Base-by-base conservation (phyloP, 2,113 vertebrate genomes). In the Trochalopteron elliotii region DNA sequence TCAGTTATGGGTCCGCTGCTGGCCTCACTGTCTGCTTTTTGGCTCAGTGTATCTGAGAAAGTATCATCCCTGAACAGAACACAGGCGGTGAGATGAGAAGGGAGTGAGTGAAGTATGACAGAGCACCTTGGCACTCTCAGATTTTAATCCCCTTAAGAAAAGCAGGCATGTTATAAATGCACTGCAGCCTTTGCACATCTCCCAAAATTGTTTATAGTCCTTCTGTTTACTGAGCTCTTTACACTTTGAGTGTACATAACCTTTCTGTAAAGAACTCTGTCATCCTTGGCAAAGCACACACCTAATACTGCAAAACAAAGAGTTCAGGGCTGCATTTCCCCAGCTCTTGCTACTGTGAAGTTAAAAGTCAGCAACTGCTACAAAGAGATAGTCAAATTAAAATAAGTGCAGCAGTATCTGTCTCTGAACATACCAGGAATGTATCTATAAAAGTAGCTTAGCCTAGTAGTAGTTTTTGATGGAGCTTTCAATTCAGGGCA, bases 21-120 rank as follows among this genome's bases (percentile, higher is more conserved):
- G 92, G 99, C 98, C 95, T 99, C 99, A 12, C 99, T 99, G 98
- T 99, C 99, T 5, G 99, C 99, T 97, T 99, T 99, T 94, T 99
- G 99, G 97, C 99, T 99, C 97, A 99, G 97, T 16, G 99, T 99
- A 96, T 99, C 99, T 14, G 99, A 99, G 98, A 99, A 99, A 10
- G 98, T 98, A 96, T 99, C 99, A 87, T 99, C 99, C 98, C 99
- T 99, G 97, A 89, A 94, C 94, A 81, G 77, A 83, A 87, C 37
- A 71, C 83, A 82, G 49, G 68, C 0, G 10, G 64, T n/a, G 60
- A 93, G 23, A 83, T 21, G 7, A 27, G 49, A 84, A 82, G 80
- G 49, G 61, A 78, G 60, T 13, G 49, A 76, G 10, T 52, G 56
- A 81, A 40, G 21, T 44, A 49, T 30, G 80, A 78, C 63, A 89